Evolutionary conservation across 1,140 invertebrate genomes (phyloP).

Genomic region (Coelopa frigida): DNA sequence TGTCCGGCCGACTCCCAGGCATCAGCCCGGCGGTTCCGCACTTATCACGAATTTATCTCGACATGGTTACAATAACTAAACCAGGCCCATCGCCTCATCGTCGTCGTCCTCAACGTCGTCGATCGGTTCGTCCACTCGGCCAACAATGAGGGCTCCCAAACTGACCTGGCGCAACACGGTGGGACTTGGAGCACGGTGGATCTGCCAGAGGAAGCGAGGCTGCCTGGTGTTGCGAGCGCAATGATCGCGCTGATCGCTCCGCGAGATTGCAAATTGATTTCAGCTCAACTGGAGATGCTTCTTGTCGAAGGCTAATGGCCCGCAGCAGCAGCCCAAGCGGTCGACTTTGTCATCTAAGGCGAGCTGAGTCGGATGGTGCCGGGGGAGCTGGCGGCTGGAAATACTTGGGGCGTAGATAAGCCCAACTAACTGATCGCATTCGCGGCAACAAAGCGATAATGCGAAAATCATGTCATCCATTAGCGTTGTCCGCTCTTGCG

Average conservation of each 20-base stretch:
- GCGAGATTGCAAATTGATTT: constrained; percentile 2
- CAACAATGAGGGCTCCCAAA: too few relatives aligned
- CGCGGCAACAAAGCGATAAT: constrained; percentile 46
- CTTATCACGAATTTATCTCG: too few relatives aligned
- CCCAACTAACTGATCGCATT: constrained; percentile 5
- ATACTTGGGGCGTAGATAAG: background rate
- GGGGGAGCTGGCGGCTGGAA: background rate
- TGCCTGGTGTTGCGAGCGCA: background rate
- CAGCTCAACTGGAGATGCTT: too few relatives aligned
- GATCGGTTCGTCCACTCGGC: too few relatives aligned
- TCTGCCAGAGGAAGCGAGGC: background rate
- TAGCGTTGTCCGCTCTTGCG: constrained; percentile 39
- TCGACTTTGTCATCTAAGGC: background rate
- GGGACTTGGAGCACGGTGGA: too few relatives aligned
- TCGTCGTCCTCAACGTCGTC: too few relatives aligned
- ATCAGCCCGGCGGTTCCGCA: too few relatives aligned
- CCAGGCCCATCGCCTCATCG: too few relatives aligned
- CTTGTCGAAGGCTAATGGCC: too few relatives aligned
- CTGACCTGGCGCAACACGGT: too few relatives aligned
- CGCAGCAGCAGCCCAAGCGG: background rate
- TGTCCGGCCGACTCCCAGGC: too few relatives aligned
- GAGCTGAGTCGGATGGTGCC: background rate
- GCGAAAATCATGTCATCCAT: constrained; percentile 45
- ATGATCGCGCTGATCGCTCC: background rate
- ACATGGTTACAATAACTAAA: too few relatives aligned